These are phyloP conservation scores for Tiliacea aurago DNA, from an alignment of 2,888 invertebrate genomes.

Conservation along the genomic window DNA sequence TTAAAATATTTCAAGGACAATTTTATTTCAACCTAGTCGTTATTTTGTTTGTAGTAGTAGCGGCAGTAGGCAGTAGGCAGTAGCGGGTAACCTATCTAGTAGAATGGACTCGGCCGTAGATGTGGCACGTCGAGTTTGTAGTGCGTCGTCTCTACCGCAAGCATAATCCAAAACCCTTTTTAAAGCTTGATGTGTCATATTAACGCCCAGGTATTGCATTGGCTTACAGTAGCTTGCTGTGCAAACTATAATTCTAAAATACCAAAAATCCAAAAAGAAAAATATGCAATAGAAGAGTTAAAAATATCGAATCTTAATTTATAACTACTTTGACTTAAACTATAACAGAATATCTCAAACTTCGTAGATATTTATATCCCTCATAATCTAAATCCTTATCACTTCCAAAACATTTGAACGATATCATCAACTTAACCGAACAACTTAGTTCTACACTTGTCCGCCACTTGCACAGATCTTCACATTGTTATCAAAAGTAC, in stretches of 20 bases:
- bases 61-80: no score
- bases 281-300: not conserved
- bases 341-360: slow-evolving; percentile 6
- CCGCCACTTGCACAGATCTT: slow-evolving; percentile 27
- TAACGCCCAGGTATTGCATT: no score
- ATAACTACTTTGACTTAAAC: not conserved
- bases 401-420: slow-evolving; percentile 42
- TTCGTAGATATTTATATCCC: slow-evolving; percentile 15
- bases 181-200: no score
- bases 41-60: not conserved
- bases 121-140: no score
- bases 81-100: not conserved
- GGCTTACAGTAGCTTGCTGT: not conserved
- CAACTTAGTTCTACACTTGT: slow-evolving; percentile 15
- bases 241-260: not conserved
- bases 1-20: not conserved
- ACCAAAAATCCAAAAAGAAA: not conserved
- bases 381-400: slow-evolving; percentile 45
- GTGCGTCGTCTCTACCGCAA: no score
- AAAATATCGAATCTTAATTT: not conserved
- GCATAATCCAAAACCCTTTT: no score
- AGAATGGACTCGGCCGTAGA: not conserved
- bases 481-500: slow-evolving; percentile 41
- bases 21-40: slow-evolving; percentile 8
- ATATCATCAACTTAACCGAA: slow-evolving; percentile 15